Conservation (phyloP, 2,888 invertebrate species). For the Leuctra nigra region DNA sequence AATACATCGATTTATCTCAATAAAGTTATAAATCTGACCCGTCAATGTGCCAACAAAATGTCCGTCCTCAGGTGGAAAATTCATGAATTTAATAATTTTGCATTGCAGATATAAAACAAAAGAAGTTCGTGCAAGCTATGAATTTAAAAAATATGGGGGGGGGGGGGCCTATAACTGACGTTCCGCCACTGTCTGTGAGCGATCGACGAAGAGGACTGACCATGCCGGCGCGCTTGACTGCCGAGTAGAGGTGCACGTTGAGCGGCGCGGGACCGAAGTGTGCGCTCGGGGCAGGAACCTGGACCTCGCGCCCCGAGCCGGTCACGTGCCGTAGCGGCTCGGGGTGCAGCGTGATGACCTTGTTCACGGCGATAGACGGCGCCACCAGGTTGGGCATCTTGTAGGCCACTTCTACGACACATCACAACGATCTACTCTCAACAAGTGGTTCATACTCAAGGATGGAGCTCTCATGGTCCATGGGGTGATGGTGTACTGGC, state of each 20-base stretch:
- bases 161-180: not conserved
- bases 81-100: too few species aligned
- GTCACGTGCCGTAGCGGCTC: constrained; percentile 54
- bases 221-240: constrained; percentile 73
- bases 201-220: constrained; percentile 44
- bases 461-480: too few species aligned
- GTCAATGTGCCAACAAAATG: too few species aligned
- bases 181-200: too few species aligned
- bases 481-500: too few species aligned
- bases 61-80: too few species aligned
- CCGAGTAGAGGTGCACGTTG: constrained; percentile 75
- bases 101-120: too few species aligned
- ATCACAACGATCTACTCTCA: too few species aligned
- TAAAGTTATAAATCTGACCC: too few species aligned
- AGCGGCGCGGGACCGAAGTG: constrained; percentile 79
- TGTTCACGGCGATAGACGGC: constrained; percentile 77
- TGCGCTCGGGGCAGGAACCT: constrained; percentile 77
- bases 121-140: too few species aligned
- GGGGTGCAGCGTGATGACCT: constrained; percentile 74
- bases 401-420: constrained; percentile 47
- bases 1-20: too few species aligned
- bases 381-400: constrained; percentile 74
- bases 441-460: too few species aligned
- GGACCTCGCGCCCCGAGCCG: constrained; percentile 48
- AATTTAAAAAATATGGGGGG: not conserved